phyloP scores from a whole-genome alignment of 2,888 invertebrate genomes.

The Tenodera sinensis region DNA sequence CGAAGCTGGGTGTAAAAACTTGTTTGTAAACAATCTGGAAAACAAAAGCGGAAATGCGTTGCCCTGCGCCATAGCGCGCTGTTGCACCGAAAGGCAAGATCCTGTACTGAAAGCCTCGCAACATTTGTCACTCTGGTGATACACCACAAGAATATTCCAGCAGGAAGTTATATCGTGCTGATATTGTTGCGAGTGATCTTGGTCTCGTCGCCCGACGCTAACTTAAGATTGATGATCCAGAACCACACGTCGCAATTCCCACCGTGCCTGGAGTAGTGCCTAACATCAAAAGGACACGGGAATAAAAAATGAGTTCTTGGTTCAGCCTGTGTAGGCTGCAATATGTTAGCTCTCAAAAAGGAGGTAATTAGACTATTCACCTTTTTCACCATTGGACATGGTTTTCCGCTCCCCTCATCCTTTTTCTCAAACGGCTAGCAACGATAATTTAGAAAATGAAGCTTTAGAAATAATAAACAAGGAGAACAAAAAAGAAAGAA shows the following conservation, averaged over 20 bases:
- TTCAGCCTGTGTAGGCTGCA: no score
- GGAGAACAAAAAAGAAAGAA: no score
- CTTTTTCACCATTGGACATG: no score
- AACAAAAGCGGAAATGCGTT: no score
- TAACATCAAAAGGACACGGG: neutral
- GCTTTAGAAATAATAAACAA: no score
- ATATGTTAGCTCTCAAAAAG: no score
- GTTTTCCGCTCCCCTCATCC: no score
- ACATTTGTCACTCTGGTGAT: conserved; percentile 4
- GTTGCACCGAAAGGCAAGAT: neutral
- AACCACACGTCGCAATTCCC: neutral
- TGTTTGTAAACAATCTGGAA: no score
- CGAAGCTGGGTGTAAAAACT: no score
- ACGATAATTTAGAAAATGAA: no score
- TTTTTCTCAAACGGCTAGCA: no score
- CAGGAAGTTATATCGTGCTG: conserved; percentile 13
- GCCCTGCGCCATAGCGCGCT: neutral
- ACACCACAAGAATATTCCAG: conserved; percentile 9
- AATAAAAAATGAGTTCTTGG: neutral
- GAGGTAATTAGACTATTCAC: no score
- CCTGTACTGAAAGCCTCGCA: conserved; percentile 2
- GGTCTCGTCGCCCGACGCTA: neutral
- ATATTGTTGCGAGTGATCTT: conserved; percentile 10
- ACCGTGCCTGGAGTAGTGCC: neutral
- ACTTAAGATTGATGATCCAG: conserved; percentile 14